Evolutionary conservation across 2,797 vertebrate species (phyloP).

Genomic region (Phrynocephalus vlangalii): DNA sequence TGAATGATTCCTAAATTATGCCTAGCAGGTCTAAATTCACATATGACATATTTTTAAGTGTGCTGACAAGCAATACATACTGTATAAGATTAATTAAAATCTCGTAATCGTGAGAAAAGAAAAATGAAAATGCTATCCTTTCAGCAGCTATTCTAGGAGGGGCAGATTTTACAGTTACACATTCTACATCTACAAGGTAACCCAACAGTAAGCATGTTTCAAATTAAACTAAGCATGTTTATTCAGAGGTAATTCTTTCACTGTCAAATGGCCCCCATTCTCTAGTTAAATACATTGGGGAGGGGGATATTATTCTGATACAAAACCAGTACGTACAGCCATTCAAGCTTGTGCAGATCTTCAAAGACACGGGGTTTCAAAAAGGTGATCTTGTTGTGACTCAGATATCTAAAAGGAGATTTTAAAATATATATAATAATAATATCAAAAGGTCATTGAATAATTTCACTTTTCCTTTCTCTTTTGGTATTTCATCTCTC

Average conservation of each 20-base stretch:
- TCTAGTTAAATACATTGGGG: not conserved
- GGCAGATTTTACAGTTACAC: not conserved
- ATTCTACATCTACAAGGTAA: not conserved
- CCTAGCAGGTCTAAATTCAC: too few species aligned
- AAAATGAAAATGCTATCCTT: not conserved
- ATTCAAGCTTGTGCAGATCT: constrained; percentile 92
- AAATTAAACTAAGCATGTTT: not conserved
- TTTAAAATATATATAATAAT: not conserved
- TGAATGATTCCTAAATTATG: too few species aligned
- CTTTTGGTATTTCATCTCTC: not conserved
- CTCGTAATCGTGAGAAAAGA: too few species aligned
- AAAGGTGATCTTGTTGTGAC: constrained; percentile 88
- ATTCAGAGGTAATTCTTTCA: not conserved
- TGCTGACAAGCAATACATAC: too few species aligned
- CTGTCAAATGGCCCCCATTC: not conserved
- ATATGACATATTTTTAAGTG: too few species aligned
- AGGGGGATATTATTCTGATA: not conserved
- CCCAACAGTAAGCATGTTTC: not conserved
- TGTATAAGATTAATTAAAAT: too few species aligned
- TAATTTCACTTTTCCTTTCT: not conserved
- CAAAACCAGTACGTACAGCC: constrained; percentile 85
- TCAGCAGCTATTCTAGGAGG: not conserved
- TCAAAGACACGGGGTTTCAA: constrained; percentile 90
- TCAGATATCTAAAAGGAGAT: constrained; percentile 86
- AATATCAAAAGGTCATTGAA: not conserved